These are phyloP conservation scores for Neoscelio sp. DNA, from an alignment of 2,888 invertebrate species.

Conservation along the genomic window DNA sequence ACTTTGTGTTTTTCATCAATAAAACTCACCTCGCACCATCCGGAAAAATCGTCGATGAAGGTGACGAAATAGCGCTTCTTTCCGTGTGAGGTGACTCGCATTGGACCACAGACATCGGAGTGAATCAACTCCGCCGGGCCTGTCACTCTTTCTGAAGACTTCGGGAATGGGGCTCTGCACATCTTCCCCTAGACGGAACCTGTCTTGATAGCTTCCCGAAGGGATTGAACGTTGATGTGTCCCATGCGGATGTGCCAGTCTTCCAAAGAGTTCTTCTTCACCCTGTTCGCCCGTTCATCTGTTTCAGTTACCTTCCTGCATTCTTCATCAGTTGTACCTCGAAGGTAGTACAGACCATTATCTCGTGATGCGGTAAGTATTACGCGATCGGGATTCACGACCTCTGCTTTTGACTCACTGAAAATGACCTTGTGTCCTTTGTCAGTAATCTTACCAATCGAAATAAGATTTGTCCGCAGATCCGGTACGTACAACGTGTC, in stretches of 20 bases:
- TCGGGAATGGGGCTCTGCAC: not conserved
- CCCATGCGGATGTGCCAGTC: constrained; percentile 28
- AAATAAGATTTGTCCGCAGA: no score
- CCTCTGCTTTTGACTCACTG: not conserved
- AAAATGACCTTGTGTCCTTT: constrained; percentile 22
- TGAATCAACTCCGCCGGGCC: no score
- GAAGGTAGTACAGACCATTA: constrained; percentile 20
- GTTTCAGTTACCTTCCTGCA: not conserved
- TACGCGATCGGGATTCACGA: constrained; percentile 6
- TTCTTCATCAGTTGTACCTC: not conserved
- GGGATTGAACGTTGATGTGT: constrained; percentile 29
- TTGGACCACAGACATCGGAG: no score
- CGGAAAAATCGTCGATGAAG: no score
- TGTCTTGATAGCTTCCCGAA: constrained; percentile 13
- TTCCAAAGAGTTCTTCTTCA: constrained; percentile 7
- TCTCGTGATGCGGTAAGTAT: constrained; percentile 17
- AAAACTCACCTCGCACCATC: no score
- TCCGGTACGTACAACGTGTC: no score
- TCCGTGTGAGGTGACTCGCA: no score
- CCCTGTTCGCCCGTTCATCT: not conserved
- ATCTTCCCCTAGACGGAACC: constrained; percentile 1
- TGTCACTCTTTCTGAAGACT: no score
- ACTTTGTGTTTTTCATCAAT: no score
- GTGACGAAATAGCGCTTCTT: no score
- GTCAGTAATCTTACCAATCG: no score